These are phyloP conservation scores for Dryobates pubescens DNA, from an alignment of 2,797 vertebrate genomes.

Conservation along the genomic window DNA sequence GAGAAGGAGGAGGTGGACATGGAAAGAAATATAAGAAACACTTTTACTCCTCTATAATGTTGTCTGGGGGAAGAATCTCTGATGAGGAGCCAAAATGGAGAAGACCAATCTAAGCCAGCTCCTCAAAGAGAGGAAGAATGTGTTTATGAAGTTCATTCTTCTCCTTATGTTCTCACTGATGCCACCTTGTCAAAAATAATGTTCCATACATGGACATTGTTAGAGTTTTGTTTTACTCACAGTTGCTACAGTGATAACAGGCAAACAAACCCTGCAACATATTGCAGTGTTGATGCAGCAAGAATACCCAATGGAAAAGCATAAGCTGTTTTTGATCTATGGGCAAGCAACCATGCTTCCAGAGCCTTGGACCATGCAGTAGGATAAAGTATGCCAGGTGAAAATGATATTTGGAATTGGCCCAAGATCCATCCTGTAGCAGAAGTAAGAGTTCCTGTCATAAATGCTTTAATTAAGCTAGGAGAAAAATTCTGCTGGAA, in stretches of 20 bases:
- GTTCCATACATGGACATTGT: background rate
- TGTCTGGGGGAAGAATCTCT: background rate
- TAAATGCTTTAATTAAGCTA: background rate
- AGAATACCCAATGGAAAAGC: background rate
- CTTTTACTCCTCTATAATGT: background rate
- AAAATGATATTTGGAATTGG: background rate
- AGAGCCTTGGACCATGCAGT: background rate
- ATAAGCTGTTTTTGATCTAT: background rate
- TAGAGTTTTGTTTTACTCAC: background rate
- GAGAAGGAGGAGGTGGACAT: background rate
- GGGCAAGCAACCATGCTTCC: background rate
- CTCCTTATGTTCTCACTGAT: background rate
- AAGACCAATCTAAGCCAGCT: background rate
- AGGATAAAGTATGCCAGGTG: background rate
- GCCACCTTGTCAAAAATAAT: background rate
- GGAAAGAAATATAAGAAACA: background rate
- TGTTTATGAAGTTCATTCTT: background rate
- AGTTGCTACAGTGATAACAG: background rate
- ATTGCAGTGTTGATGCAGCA: background rate
- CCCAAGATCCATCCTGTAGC: background rate
- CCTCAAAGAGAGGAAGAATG: background rate
- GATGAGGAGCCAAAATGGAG: background rate
- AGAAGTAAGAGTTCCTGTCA: background rate
- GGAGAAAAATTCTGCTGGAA: background rate
- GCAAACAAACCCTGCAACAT: background rate